phyloP scores from a whole-genome alignment of 2,797 vertebrate genomes.

The Fundulus diaphanus region DNA sequence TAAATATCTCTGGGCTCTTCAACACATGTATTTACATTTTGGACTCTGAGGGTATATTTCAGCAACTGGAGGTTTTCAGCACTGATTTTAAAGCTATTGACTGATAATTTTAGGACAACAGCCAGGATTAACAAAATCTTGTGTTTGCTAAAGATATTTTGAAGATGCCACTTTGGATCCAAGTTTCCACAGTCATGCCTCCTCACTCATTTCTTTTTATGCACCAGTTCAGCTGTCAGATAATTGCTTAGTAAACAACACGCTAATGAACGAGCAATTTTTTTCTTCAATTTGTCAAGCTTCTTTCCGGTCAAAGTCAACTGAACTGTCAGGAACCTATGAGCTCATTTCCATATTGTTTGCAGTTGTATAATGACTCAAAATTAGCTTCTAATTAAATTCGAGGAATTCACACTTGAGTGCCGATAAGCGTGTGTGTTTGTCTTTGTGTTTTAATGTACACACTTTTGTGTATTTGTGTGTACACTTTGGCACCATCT shows the following conservation, averaged over 20 bases:
- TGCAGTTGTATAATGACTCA: slow-evolving; percentile 79
- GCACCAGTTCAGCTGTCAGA: slow-evolving; percentile 36
- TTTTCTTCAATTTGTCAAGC: slow-evolving; percentile 46
- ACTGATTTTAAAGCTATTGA: background rate
- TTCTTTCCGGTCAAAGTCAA: slow-evolving; percentile 68
- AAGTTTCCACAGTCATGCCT: slow-evolving; percentile 17
- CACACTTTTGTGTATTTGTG: slow-evolving; percentile 30
- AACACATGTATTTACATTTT: background rate
- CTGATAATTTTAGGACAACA: background rate
- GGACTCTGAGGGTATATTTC: background rate
- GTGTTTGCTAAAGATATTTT: slow-evolving; percentile 8
- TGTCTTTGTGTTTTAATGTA: slow-evolving; percentile 39
- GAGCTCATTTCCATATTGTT: slow-evolving; percentile 80
- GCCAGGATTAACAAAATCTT: background rate
- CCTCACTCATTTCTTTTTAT: slow-evolving; percentile 25
- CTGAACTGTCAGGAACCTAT: slow-evolving; percentile 66
- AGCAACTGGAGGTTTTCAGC: background rate
- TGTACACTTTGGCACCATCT: slow-evolving; percentile 32
- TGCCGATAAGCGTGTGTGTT: slow-evolving; percentile 60
- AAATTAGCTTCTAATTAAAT: slow-evolving; percentile 84
- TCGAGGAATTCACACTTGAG: slow-evolving; percentile 76
- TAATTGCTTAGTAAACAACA: slow-evolving; percentile 60
- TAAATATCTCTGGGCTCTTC: background rate
- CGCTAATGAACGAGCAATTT: slow-evolving; percentile 50
- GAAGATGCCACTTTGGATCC: slow-evolving; percentile 25